These are phyloP conservation scores for Drosophila formosana DNA, from an alignment of 2,888 invertebrate species.

Conservation along the genomic window DNA sequence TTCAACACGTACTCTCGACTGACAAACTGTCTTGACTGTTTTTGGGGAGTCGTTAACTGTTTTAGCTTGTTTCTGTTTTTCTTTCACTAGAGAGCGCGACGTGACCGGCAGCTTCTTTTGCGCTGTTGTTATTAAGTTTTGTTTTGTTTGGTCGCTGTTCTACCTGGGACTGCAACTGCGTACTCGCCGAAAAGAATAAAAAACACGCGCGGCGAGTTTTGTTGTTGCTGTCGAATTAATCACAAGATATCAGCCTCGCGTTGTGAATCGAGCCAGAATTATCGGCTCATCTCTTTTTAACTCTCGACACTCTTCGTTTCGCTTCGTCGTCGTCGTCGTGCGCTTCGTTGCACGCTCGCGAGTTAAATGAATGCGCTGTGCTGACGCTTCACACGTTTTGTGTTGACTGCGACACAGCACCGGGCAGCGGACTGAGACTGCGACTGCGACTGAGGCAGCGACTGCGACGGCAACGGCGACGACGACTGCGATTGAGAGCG, in stretches of 20 bases:
- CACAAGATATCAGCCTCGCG: constrained; percentile 61
- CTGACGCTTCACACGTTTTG: constrained; percentile 65
- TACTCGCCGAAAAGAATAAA: constrained; percentile 37
- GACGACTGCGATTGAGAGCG: constrained; percentile 36
- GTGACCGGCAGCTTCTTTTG: constrained; percentile 63
- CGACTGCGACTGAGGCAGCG: constrained; percentile 21
- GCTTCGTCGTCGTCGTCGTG: constrained; percentile 32
- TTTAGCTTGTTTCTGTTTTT: not conserved
- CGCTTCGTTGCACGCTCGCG: constrained; percentile 63
- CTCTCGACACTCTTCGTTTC: constrained; percentile 9
- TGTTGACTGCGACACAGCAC: constrained; percentile 34
- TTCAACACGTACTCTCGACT: constrained; percentile 8
- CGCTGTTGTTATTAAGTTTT: constrained; percentile 45
- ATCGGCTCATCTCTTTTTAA: constrained; percentile 67
- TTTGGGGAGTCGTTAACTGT: constrained; percentile 20
- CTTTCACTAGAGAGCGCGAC: constrained; percentile 2
- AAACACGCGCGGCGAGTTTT: constrained; percentile 33
- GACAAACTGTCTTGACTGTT: constrained; percentile 3
- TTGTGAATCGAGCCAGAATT: constrained; percentile 40
- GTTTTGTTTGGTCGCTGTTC: constrained; percentile 29
- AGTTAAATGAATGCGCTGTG: constrained; percentile 65
- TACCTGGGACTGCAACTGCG: constrained; percentile 49
- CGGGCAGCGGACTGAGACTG: constrained; percentile 19
- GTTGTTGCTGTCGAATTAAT: constrained; percentile 51
- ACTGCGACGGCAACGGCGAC: constrained; percentile 12